phyloP scores from a whole-genome alignment of 2,888 invertebrate genomes.

The Spisula solida region DNA sequence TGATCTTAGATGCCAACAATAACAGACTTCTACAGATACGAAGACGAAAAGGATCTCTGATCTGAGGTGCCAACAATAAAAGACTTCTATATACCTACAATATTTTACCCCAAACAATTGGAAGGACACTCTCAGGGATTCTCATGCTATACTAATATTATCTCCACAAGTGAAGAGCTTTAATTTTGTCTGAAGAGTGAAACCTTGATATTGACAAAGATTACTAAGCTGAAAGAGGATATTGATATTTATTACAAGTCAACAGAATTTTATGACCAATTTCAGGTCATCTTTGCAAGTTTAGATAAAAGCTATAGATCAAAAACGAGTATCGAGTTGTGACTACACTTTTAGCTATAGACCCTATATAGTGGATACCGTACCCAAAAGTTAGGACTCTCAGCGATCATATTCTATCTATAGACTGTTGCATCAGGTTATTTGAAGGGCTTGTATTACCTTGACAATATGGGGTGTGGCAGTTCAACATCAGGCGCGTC shows the following conservation, averaged over 20 bases:
- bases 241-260: not conserved
- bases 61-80: no score
- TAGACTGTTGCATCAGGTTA: no score
- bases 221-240: not conserved
- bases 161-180: conserved; percentile 16
- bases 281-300: no score
- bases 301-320: not conserved
- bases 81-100: not conserved
- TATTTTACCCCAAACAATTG: not conserved
- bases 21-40: no score
- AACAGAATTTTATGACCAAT: not conserved
- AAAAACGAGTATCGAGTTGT: no score
- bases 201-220: not conserved
- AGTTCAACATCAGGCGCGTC: conserved; percentile 28
- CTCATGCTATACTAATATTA: not conserved
- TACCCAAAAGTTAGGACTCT: no score
- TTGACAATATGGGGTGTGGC: conserved; percentile 36
- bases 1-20: no score
- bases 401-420: no score
- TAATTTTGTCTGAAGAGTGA: not conserved
- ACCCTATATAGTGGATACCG: no score
- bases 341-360: no score
- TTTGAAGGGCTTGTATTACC: no score
- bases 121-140: not conserved
- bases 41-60: no score